Percentiles rank a stretch among this genome's conserved stretches.
These are phyloP conservation scores for Neuroterus valhalla DNA, from an alignment of 1,140 invertebrate species.

Conservation along the genomic window DNA sequence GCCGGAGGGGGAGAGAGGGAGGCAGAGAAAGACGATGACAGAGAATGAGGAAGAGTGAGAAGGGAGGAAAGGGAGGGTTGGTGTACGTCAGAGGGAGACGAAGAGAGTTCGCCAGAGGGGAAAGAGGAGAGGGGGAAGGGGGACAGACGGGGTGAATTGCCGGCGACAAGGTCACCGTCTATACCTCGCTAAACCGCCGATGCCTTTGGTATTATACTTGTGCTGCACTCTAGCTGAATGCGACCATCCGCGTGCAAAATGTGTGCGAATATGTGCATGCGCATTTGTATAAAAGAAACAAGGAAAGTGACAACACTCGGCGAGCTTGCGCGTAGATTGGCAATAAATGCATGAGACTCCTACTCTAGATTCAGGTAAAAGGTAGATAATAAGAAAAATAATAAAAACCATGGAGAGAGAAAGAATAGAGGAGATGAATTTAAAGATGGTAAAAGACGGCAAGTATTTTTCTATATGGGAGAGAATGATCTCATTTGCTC, in stretches of 20 bases:
- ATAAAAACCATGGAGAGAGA: too few relatives aligned
- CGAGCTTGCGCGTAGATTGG: background rate
- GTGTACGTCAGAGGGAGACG: constrained; percentile 38
- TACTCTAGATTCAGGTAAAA: background rate
- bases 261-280: constrained; percentile 35
- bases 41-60: constrained; percentile 51
- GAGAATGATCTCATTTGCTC: too few relatives aligned
- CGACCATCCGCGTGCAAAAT: constrained; percentile 41
- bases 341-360: background rate
- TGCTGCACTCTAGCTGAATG: constrained; percentile 57
- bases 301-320: constrained; percentile 66
- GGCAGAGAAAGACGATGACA: constrained; percentile 39
- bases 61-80: constrained; percentile 43
- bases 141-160: constrained; percentile 75
- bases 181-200: constrained; percentile 63
- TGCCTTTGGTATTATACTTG: constrained; percentile 52
- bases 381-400: too few relatives aligned
- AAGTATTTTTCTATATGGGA: too few relatives aligned
- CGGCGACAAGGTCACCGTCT: constrained; percentile 75
- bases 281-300: constrained; percentile 63
- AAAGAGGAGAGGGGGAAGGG: constrained; percentile 57
- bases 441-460: background rate
- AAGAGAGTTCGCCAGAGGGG: constrained; percentile 37
- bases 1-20: constrained; percentile 45
- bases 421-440: background rate